phyloP scores from a whole-genome alignment of 2,113 vertebrate genomes.

The Tenebrosternarchus preto region DNA sequence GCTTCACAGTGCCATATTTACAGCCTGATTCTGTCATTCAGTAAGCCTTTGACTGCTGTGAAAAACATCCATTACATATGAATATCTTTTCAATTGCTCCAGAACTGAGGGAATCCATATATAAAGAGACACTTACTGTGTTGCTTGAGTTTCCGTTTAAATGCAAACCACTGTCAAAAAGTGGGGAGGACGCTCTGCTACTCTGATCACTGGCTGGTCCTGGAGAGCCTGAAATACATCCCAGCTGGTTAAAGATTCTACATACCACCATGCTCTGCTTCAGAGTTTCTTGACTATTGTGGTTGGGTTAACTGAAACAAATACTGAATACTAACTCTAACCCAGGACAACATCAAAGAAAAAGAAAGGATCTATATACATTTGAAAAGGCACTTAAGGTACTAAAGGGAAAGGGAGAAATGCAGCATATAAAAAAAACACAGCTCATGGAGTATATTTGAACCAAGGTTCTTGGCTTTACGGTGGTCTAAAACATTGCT shows the following conservation, averaged over 20 bases:
- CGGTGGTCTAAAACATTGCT: conserved; percentile 26
- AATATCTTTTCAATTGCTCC: neutral
- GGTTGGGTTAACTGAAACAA: neutral
- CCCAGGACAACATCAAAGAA: too few species aligned
- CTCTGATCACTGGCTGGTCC: conserved; percentile 82
- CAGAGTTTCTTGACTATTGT: conserved; percentile 4
- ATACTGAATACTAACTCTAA: too few species aligned
- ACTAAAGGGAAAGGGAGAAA: neutral
- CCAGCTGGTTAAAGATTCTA: conserved; percentile 21
- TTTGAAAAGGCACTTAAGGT: neutral
- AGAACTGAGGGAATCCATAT: neutral
- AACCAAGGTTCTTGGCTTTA: conserved; percentile 24
- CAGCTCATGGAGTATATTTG: conserved; percentile 13
- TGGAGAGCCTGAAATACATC: conserved; percentile 79
- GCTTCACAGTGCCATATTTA: conserved; percentile 27
- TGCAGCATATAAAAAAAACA: neutral
- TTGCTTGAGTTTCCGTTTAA: conserved; percentile 84
- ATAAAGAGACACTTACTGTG: conserved; percentile 75
- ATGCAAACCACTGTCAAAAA: conserved; percentile 92
- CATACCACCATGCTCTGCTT: neutral
- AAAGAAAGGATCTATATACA: neutral
- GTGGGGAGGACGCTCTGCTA: conserved; percentile 85
- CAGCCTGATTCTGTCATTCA: conserved; percentile 32
- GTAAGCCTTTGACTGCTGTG: conserved; percentile 7
- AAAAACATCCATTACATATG: conserved; percentile 18